Base-by-base conservation (phyloP, 2,113 vertebrate species). In the Colossoma macropomum region DNA sequence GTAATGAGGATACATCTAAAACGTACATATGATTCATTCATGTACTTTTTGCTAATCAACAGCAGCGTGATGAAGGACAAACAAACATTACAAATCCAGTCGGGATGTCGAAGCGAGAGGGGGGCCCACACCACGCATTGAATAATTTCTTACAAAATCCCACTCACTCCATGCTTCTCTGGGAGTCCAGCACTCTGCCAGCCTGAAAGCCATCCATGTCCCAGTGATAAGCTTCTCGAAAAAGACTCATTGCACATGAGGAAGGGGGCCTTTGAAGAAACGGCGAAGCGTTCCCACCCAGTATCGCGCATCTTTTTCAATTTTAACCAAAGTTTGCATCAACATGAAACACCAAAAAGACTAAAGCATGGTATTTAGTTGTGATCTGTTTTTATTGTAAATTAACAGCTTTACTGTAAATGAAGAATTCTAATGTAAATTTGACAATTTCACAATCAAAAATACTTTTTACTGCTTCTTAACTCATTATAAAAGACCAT, bases 11-110 rank as follows among this genome's bases (percentile, higher is more conserved):
- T 83, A 78, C 87, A 84, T 90, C 88, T 90, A 80, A 92, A 87
- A 66, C 52, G 77, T 62, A 52, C 91, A 87, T 86, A 93, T 93
- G 83, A 93, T 94, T 93, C 87, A 91, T 93, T 90, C 13, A 92
- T 93, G 85, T 3, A 11, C 80, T 86, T 70, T 60, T 54, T 72
- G 19, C 88, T 88, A 87, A 92, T 92, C 84, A 89, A 80, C 75
- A 28, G 48, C 87, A 83, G 89, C 88, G 81, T 80, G 85, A 86
- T 91, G 83, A 86, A 32, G 79, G 88, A 91, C 89, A 89, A 91
- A 91, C 86, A 91, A 91, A 93, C 89, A 89, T 75, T 0, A 79
- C 66, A 63, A 83, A 30, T 83, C 88, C 83, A 84, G 85, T 77
- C 76, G 75, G 54, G 41, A 77, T 56, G 15, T 0, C 13, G 9